Evolutionary conservation across 1,140 invertebrate species (phyloP).

Genomic region (Sipha flava): DNA sequence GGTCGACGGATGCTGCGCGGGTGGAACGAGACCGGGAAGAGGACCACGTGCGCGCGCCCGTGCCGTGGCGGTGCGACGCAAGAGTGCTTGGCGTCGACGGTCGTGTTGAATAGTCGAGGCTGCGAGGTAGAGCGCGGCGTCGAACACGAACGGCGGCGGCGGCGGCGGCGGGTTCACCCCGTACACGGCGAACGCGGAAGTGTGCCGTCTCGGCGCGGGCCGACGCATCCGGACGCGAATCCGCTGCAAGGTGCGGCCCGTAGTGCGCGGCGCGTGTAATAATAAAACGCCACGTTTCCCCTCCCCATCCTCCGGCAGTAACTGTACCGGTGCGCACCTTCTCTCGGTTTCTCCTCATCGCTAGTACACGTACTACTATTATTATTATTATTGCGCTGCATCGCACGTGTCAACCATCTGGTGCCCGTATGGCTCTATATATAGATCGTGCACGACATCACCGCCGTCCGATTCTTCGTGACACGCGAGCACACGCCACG

Average conservation of each 20-base stretch:
- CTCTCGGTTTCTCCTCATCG: background rate
- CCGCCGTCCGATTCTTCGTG: background rate
- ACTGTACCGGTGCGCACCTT: background rate
- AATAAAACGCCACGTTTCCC: background rate
- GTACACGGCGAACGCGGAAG: background rate
- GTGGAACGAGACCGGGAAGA: too few species aligned
- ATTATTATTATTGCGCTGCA: too few species aligned
- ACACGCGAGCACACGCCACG: background rate
- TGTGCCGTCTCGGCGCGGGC: background rate
- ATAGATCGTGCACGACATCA: background rate
- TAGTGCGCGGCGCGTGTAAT: too few species aligned
- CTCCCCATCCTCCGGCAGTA: too few species aligned
- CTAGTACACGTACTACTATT: too few species aligned
- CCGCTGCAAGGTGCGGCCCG: background rate
- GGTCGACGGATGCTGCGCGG: too few species aligned
- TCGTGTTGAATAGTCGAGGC: too few species aligned
- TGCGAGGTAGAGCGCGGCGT: too few species aligned
- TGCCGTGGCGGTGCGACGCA: too few species aligned
- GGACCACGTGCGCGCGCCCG: too few species aligned
- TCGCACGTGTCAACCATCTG: constrained; percentile 15
- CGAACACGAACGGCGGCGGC: background rate
- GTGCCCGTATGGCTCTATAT: constrained; percentile 12
- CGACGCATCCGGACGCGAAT: background rate
- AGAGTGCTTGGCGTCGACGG: too few species aligned
- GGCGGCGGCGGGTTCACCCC: background rate